phyloP scores from a whole-genome alignment of 2,888 invertebrate genomes.

The Lepidocyrtoides sp. region DNA sequence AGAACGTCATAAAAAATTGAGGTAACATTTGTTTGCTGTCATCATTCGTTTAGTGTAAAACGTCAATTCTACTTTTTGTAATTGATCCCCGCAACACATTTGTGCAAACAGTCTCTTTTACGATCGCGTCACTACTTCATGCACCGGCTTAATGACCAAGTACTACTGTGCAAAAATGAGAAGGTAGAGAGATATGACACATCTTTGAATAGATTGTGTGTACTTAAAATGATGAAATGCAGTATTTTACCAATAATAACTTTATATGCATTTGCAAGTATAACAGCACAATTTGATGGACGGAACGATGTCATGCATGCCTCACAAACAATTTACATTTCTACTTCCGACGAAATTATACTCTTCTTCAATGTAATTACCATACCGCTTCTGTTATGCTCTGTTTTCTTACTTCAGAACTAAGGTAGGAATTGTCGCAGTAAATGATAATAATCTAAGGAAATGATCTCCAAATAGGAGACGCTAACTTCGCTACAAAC shows the following conservation, averaged over 20 bases:
- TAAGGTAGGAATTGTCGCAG: not conserved
- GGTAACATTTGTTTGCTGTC: too few relatives aligned
- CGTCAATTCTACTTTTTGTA: not conserved
- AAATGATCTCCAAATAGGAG: not conserved
- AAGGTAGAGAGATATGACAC: too few relatives aligned
- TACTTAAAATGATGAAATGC: not conserved
- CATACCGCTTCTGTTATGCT: constrained; percentile 45
- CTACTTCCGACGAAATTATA: not conserved
- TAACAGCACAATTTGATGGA: constrained; percentile 39
- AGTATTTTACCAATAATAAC: not conserved
- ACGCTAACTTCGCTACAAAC: not conserved
- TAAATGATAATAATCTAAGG: not conserved
- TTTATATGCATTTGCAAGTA: not conserved
- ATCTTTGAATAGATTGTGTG: too few relatives aligned
- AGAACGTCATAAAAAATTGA: too few relatives aligned
- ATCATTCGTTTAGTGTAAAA: not conserved
- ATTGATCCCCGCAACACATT: too few relatives aligned
- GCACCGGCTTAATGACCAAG: too few relatives aligned
- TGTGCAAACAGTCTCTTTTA: too few relatives aligned
- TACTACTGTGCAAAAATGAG: too few relatives aligned
- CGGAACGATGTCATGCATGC: constrained; percentile 55
- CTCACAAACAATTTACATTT: not conserved
- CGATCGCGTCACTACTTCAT: too few relatives aligned
- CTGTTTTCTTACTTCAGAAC: constrained; percentile 58
- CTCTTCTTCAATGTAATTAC: not conserved